Percentiles rank a stretch among this genome's conserved stretches.
phyloP scores from a whole-genome alignment of 2,113 vertebrate species.

The Callorhinus ursinus region DNA sequence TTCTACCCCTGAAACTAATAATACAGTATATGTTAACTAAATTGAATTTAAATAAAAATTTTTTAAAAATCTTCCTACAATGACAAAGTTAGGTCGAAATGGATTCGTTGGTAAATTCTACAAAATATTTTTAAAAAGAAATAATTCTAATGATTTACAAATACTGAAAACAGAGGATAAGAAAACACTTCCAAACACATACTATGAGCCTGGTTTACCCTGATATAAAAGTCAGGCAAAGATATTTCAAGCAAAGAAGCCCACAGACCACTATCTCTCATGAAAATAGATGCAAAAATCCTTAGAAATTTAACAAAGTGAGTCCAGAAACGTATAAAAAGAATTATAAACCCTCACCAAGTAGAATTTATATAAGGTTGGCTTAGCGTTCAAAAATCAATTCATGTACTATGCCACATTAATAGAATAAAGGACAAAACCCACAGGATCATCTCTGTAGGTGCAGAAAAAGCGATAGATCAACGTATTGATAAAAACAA shows the following conservation, averaged over 20 bases:
- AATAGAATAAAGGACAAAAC: not conserved
- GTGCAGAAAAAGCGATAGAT: not conserved
- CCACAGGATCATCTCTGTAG: not conserved
- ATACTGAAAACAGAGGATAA: not conserved
- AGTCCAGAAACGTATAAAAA: not conserved
- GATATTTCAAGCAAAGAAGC: not conserved
- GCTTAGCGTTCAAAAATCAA: not conserved
- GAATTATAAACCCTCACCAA: not conserved
- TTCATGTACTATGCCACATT: not conserved
- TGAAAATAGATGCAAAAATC: not conserved
- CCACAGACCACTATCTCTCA: not conserved
- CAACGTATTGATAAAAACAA: not conserved
- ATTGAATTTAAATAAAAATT: not conserved
- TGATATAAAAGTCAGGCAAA: not conserved
- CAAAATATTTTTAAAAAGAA: not conserved
- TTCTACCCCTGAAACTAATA: not conserved
- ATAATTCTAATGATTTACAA: slow-evolving; percentile 5
- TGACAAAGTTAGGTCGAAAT: not conserved
- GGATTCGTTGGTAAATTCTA: slow-evolving; percentile 26
- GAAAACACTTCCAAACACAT: not conserved
- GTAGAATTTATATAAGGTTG: not conserved
- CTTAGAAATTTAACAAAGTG: not conserved
- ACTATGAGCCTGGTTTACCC: not conserved
- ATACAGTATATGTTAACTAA: not conserved
- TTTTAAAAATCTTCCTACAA: not conserved